A percentile compares a stretch with the other conserved stretches of the same genome.
These are phyloP conservation scores for Harlomillsia oculata DNA, from an alignment of 1,140 invertebrate genomes.

Conservation along the genomic window DNA sequence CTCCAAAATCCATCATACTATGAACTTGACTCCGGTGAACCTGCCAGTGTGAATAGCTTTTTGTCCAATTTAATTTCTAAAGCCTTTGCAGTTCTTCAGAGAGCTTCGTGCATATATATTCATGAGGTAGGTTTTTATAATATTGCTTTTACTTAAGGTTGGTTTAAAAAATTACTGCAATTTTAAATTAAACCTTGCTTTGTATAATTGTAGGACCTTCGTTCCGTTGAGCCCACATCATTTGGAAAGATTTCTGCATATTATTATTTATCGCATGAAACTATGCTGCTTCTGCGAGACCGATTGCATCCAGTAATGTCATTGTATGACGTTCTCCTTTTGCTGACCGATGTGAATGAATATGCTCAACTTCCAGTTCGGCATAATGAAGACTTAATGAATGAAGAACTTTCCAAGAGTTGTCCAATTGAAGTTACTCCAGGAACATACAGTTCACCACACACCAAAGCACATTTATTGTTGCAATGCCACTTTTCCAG, in stretches of 20 bases:
- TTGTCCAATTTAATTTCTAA: conserved; percentile 67
- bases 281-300: conserved; percentile 71
- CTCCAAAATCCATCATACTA: conserved; percentile 92
- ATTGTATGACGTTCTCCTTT: conserved; percentile 64
- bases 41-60: conserved; percentile 61
- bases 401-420: conserved; percentile 71
- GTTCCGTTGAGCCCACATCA: conserved; percentile 63
- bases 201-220: conserved; percentile 65
- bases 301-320: conserved; percentile 54
- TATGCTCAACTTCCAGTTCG: conserved; percentile 90
- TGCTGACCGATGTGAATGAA: conserved; percentile 78
- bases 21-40: conserved; percentile 65
- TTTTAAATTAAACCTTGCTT: conserved; percentile 25
- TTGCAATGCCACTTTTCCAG: conserved; percentile 87
- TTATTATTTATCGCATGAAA: conserved; percentile 93
- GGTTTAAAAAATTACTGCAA: neutral
- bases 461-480: conserved; percentile 87
- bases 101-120: conserved; percentile 63
- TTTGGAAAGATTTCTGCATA: conserved; percentile 89
- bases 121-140: conserved; percentile 42
- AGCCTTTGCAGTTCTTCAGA: conserved; percentile 58
- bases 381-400: conserved; percentile 94
- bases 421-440: conserved; percentile 64
- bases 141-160: neutral
- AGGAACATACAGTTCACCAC: conserved; percentile 70